phyloP scores from a whole-genome alignment of 2,888 invertebrate species.

The Epsilonema sp. region DNA sequence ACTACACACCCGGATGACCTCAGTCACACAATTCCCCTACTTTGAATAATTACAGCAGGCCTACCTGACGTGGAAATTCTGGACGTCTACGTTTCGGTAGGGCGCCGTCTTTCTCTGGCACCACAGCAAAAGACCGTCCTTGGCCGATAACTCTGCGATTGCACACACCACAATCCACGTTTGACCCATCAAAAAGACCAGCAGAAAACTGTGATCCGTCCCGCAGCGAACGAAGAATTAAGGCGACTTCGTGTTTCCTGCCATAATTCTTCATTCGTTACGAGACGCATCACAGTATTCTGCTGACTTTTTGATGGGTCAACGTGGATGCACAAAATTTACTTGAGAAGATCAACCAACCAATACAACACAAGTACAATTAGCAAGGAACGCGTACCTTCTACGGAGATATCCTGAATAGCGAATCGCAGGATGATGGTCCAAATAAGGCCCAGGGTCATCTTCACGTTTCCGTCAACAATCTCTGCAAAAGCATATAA shows the following conservation, averaged over 20 bases:
- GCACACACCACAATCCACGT: no score
- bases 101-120: conserved; percentile 98
- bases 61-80: conserved; percentile 87
- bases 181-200: no score
- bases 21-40: conserved; percentile 1
- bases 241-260: no score
- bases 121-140: conserved; percentile 97
- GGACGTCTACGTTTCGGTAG: conserved; percentile 99
- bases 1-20: not conserved
- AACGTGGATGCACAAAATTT: not conserved
- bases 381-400: conserved; percentile 39
- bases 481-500: conserved; percentile 67
- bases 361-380: not conserved
- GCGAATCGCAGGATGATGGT: conserved; percentile 96
- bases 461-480: conserved; percentile 94
- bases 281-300: not conserved
- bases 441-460: conserved; percentile 99
- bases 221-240: no score
- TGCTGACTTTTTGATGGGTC: not conserved
- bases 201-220: no score
- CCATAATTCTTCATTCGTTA: no score
- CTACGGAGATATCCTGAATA: conserved; percentile 97
- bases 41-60: not conserved
- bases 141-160: conserved; percentile 74
- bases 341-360: not conserved